These are phyloP conservation scores for Montifringilla adamsi DNA, from an alignment of 2,113 vertebrate species.

Conservation along the genomic window DNA sequence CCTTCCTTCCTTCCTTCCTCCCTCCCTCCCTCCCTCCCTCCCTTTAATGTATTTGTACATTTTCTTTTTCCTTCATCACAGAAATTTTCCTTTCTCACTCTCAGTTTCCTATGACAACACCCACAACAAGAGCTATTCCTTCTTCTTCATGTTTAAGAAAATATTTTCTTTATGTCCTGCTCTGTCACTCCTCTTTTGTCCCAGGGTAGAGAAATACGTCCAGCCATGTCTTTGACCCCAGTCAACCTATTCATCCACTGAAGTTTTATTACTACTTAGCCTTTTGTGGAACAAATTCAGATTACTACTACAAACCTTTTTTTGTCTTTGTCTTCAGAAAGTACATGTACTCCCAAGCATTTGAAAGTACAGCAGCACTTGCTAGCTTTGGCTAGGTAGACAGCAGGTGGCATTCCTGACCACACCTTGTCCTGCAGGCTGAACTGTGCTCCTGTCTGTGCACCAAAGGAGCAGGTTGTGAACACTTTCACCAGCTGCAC, in stretches of 20 bases:
- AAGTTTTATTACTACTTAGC: neutral
- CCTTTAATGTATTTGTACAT: neutral
- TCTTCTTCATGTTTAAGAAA: neutral
- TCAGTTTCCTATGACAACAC: neutral
- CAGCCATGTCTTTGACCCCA: neutral
- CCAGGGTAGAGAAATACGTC: neutral
- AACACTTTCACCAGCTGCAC: neutral
- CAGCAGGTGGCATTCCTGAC: neutral
- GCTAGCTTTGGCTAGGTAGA: neutral
- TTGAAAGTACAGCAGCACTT: neutral
- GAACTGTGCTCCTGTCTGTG: neutral
- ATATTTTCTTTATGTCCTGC: neutral
- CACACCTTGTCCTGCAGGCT: neutral
- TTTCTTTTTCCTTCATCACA: neutral
- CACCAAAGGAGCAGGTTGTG: neutral
- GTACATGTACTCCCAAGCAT: neutral
- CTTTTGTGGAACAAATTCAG: neutral
- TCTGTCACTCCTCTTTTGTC: neutral
- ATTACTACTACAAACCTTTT: neutral
- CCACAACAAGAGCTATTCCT: neutral
- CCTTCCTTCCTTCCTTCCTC: too few relatives aligned
- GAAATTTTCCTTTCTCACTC: neutral
- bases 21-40: too few relatives aligned
- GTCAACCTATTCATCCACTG: neutral
- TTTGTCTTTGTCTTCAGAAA: neutral